Conservation (phyloP, 1,140 invertebrate genomes). For the Drosophila watanabei region DNA sequence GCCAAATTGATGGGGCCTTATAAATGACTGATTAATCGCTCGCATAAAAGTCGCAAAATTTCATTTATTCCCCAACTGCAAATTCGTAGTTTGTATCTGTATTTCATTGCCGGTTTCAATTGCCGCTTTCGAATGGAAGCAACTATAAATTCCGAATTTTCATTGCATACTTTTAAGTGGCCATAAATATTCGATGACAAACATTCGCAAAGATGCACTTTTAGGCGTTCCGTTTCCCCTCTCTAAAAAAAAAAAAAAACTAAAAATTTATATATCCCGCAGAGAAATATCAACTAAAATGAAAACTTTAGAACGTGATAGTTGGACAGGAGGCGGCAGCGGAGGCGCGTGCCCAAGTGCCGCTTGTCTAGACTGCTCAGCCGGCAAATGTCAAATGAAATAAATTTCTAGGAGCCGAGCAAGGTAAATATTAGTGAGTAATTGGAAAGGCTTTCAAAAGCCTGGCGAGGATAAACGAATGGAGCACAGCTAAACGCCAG, state of each 20-base stretch:
- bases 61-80: slow-evolving; percentile 1
- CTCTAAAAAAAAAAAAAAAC: background rate
- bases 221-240: slow-evolving; percentile 24
- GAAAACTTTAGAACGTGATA: slow-evolving; percentile 34
- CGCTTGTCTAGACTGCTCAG: slow-evolving; percentile 58
- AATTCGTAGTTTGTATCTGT: slow-evolving; percentile 20
- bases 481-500: slow-evolving; percentile 34
- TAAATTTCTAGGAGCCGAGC: slow-evolving; percentile 53
- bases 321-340: slow-evolving; percentile 16
- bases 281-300: slow-evolving; percentile 29
- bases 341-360: slow-evolving; percentile 64
- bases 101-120: slow-evolving; percentile 40
- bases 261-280: slow-evolving; percentile 3
- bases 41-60: background rate
- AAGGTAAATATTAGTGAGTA: slow-evolving; percentile 67
- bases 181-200: slow-evolving; percentile 56
- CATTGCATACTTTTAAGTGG: slow-evolving; percentile 65
- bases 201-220: slow-evolving; percentile 40
- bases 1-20: slow-evolving; percentile 28
- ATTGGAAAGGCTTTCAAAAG: slow-evolving; percentile 49
- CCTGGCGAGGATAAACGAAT: background rate
- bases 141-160: slow-evolving; percentile 45
- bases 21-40: slow-evolving; percentile 46
- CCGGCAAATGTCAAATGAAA: slow-evolving; percentile 60
- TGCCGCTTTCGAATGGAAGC: slow-evolving; percentile 18